Percentiles rank a stretch among this genome's conserved stretches.
Evolutionary conservation across 2,797 vertebrate genomes (phyloP).

Genomic region (Pseudochirops cupreus): DNA sequence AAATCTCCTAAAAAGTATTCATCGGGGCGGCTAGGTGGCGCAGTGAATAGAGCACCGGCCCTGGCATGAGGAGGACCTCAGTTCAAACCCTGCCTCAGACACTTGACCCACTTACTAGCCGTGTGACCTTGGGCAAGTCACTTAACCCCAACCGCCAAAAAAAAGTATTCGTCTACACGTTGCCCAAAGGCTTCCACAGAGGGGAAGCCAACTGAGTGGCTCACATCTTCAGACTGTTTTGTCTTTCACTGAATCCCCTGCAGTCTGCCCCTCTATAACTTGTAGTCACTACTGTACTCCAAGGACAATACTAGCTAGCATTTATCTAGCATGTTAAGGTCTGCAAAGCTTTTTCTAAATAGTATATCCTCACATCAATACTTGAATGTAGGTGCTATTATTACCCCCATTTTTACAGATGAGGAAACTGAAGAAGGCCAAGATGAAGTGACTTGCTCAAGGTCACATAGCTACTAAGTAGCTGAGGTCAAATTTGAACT

Average conservation of each 20-base stretch:
- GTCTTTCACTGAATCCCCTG: neutral
- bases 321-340: neutral
- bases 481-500: neutral
- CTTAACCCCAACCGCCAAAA: no score
- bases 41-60: no score
- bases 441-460: neutral
- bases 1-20: neutral
- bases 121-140: no score
- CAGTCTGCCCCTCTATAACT: neutral
- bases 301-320: neutral
- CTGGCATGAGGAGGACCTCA: no score
- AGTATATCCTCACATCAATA: neutral
- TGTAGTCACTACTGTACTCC: neutral
- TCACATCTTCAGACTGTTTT: neutral
- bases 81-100: no score
- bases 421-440: neutral
- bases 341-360: neutral
- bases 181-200: neutral
- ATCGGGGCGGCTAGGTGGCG: neutral
- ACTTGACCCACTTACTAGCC: no score
- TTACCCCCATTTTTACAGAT: neutral
- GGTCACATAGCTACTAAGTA: neutral
- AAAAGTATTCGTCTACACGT: neutral
- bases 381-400: neutral
- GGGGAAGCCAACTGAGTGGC: neutral